Conservation (phyloP, 2,113 vertebrate genomes). For the Paedocypris sp. region DNA sequence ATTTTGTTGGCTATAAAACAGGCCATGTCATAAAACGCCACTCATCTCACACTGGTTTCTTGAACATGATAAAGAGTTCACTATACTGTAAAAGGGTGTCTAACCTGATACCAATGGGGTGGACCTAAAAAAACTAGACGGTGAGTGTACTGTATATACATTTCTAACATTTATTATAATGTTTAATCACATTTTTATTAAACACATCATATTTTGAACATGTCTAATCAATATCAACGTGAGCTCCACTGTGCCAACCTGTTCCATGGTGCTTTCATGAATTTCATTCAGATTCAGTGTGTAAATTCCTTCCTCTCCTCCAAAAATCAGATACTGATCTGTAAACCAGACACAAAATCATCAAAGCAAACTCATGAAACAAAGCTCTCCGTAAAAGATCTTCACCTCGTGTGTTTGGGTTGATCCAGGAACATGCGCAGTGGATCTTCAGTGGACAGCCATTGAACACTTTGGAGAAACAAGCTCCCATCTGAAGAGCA, state of each 20-base stretch:
- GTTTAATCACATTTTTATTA: too few relatives aligned
- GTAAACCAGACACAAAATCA: conserved; percentile 33
- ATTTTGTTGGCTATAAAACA: too few relatives aligned
- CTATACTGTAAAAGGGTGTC: too few relatives aligned
- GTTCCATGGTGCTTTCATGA: conserved; percentile 96
- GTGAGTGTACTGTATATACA: too few relatives aligned
- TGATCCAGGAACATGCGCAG: conserved; percentile 97
- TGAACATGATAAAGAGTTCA: too few relatives aligned
- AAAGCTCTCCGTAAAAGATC: neutral
- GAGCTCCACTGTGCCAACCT: conserved; percentile 66
- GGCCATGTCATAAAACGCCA: too few relatives aligned
- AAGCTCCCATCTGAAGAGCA: conserved; percentile 84
- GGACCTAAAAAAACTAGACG: too few relatives aligned
- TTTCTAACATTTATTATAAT: too few relatives aligned
- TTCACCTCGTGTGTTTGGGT: conserved; percentile 93
- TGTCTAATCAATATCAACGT: too few relatives aligned
- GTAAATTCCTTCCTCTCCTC: conserved; percentile 96
- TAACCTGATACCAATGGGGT: too few relatives aligned
- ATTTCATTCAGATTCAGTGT: conserved; percentile 96
- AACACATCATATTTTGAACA: too few relatives aligned
- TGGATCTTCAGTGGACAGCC: conserved; percentile 95
- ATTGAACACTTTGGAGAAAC: conserved; percentile 98
- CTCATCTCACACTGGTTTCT: too few relatives aligned
- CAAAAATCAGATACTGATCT: conserved; percentile 99
- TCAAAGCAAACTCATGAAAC: neutral